These are phyloP conservation scores for Sebastes nivosus DNA, from an alignment of 2,797 vertebrate genomes.

Conservation along the genomic window DNA sequence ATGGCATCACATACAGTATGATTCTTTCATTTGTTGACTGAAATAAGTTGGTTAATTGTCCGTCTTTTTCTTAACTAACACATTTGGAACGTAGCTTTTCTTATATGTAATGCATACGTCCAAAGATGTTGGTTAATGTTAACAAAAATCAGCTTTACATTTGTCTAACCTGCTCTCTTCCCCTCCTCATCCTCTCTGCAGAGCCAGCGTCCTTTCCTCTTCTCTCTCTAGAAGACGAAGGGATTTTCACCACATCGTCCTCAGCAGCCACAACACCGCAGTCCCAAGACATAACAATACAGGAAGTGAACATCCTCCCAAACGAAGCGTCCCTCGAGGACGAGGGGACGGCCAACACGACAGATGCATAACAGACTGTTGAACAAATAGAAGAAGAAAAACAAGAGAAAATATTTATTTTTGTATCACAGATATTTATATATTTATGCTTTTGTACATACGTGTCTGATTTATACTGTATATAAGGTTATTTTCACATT, in stretches of 20 bases:
- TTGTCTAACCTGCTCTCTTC: neutral
- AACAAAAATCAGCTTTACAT: neutral
- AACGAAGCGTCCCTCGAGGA: constrained; percentile 58
- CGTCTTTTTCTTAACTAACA: neutral
- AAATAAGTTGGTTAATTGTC: neutral
- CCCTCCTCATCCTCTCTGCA: constrained; percentile 47
- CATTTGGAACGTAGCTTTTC: neutral
- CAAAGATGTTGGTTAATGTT: neutral
- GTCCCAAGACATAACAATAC: constrained; percentile 66
- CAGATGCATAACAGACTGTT: constrained; percentile 76
- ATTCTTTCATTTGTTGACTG: neutral
- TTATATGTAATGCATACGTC: neutral
- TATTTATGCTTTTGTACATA: constrained; percentile 99
- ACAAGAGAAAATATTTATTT: constrained; percentile 95
- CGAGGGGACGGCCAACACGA: constrained; percentile 52
- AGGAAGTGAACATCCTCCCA: constrained; percentile 75
- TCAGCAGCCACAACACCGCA: constrained; percentile 69
- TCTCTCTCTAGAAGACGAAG: constrained; percentile 86
- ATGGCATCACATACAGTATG: constrained; percentile 70
- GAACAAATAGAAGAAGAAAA: constrained; percentile 51
- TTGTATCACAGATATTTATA: constrained; percentile 99
- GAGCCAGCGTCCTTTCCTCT: constrained; percentile 83
- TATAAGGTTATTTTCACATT: constrained; percentile 84
- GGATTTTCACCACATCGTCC: constrained; percentile 81
- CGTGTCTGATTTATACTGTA: constrained; percentile 86